Base-by-base conservation (phyloP, 1,140 invertebrate genomes). In the Drosophila kepulauana region DNA sequence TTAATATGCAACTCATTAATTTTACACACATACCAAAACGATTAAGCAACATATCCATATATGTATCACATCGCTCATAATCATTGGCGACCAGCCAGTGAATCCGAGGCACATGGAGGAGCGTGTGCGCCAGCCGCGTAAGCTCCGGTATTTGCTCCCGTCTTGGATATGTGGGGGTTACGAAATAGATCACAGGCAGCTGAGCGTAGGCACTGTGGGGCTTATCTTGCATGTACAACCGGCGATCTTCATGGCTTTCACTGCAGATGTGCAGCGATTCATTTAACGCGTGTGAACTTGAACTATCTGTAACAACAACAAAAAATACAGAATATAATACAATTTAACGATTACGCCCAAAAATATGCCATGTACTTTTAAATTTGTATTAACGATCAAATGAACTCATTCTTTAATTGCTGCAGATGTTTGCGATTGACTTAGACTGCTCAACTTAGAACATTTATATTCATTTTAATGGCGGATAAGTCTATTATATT, bases 51-150 rank as follows among this genome's bases (percentile, higher is more conserved):
- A 92, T 91, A 30, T 92, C 91, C 1, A 96, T 93, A 54, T 93
- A 91, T 10, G 74, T 33, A 66, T 93, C 94, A 72, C 94, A 94
- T 7, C 48, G 76, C 35, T 74, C 70, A 10, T 93, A 91, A 93
- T 99, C 98, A 93, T 99, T 98, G 63, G 98, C 96, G 11, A 99
- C 95, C 66, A 99, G 95, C 98, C 98, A 99, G 87, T 97, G 96
- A 41, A 99, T 82, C 73, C 96, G 95, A 67, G 95, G 95, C 15
- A 98, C 95, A 91, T 98, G 95, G 94, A 97, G 96, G 48, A 99
- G 93, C 1, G 98, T 98, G 79, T 99, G 96, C 0, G 96, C 95
- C 70, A 99, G 94, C 72, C 98, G 94, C 8, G 96, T 97, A 49
- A 99, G 93, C 87, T 99, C 98, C 0, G 98, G 96, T 67, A 98